Percentiles rank a stretch among this genome's conserved stretches.
phyloP scores from a whole-genome alignment of 2,113 vertebrate species.

The Choloepus hoffmanni region DNA sequence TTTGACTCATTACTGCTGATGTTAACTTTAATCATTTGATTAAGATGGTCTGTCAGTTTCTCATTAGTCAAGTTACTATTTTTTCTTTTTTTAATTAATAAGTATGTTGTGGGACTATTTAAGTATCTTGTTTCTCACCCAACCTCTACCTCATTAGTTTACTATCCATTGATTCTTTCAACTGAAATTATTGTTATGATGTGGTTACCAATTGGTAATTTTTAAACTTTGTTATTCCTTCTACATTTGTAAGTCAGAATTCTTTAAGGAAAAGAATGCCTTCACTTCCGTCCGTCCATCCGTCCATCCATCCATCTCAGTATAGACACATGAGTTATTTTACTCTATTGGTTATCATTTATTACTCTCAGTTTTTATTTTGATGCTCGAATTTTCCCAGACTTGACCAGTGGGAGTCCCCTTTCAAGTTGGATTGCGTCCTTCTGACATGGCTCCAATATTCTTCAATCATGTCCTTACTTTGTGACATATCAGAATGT shows the following conservation, averaged over 20 bases:
- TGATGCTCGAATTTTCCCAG: neutral
- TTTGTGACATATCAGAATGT: constrained; percentile 8
- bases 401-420: neutral
- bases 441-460: neutral
- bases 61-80: constrained; percentile 36
- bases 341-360: neutral
- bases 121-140: constrained; percentile 2
- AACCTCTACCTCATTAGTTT: neutral
- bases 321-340: neutral
- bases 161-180: neutral
- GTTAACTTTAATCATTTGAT: neutral
- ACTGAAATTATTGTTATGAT: neutral
- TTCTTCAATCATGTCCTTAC: constrained; percentile 7
- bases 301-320: neutral
- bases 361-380: neutral
- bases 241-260: neutral
- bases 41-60: constrained; percentile 3
- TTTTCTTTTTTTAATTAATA: constrained; percentile 53
- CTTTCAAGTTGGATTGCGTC: neutral
- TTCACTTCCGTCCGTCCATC: neutral
- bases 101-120: neutral
- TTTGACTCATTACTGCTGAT: neutral
- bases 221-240: neutral
- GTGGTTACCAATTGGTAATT: neutral
- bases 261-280: constrained; percentile 30